Percentiles rank a stretch among this genome's conserved stretches.
Evolutionary conservation across 2,888 invertebrate genomes (phyloP).

Genomic region (Sipha maydis): DNA sequence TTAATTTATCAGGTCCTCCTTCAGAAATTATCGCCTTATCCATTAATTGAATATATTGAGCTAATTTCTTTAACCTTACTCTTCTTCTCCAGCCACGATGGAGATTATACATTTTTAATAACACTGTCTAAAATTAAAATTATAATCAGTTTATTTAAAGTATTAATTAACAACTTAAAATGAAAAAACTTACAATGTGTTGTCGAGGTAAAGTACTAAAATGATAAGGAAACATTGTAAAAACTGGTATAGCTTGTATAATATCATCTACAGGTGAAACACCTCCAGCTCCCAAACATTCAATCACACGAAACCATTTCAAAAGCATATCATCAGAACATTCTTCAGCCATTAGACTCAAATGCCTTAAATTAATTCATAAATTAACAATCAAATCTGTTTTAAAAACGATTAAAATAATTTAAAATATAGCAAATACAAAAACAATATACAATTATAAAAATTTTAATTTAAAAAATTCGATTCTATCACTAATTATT

Average conservation of each 20-base stretch:
- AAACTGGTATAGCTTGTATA: constrained; percentile 55
- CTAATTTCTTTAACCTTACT: constrained; percentile 59
- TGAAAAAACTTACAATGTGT: constrained; percentile 46
- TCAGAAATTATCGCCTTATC: constrained; percentile 47
- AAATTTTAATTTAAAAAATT: not conserved
- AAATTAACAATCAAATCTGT: constrained; percentile 15
- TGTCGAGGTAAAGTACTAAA: constrained; percentile 57
- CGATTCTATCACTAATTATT: not conserved
- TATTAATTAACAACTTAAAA: not conserved
- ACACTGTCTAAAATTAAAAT: constrained; percentile 34
- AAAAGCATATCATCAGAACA: constrained; percentile 60
- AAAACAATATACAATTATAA: not conserved
- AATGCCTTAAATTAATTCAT: constrained; percentile 42
- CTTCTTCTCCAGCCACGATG: constrained; percentile 59
- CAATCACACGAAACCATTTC: constrained; percentile 60
- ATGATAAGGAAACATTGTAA: constrained; percentile 56
- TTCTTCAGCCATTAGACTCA: constrained; percentile 60
- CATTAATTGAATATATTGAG: constrained; percentile 54
- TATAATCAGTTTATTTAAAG: not conserved
- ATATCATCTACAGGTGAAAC: constrained; percentile 48
- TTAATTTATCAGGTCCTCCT: constrained; percentile 53
- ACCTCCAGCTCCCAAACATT: constrained; percentile 54
- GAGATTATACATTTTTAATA: constrained; percentile 54
- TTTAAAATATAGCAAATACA: not conserved
- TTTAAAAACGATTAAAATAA: not conserved